Evolutionary conservation across 1,140 invertebrate species (phyloP), one percentile per base, ranked within the genome.

Genomic region (Gryllus bimaculatus): DNA sequence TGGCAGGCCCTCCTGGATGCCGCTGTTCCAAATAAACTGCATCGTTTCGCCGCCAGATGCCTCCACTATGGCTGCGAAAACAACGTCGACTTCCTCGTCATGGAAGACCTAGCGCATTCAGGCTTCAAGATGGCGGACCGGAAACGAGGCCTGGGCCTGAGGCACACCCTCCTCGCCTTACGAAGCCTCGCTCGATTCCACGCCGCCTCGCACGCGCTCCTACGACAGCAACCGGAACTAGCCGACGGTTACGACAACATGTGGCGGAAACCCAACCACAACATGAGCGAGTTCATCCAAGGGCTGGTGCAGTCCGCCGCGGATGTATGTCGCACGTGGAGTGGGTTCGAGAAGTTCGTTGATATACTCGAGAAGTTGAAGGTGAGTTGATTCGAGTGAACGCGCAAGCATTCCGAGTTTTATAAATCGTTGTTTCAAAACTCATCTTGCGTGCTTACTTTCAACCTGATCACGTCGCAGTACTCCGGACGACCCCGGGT

Each of bases 331-430:
- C 5, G 26, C 12, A n/a, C 76, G 21, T 80, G 79, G 79, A 18
- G 10, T 47, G 79, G 79, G 13, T 80, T 48, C 18, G 79, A 80
- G 21, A 18, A 74, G 7, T 73, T 26, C 47, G 73, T 39, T 18
- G 10, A 66, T 15, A 54, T 12, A 10, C 77, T 80, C 8, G 12
- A 48, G 3, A 39, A 39, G 5, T 5, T 39, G 26, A 39, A 39
- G 26, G 26, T 39, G 26, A 39, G 26, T 39, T 39, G 26, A 39
- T 39, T 1, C 26, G 5, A 2, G 26, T 5, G 1, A 2, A 39
- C 26, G 26, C 26, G 26, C 26, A 2, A 39, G 5, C 26, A n/a
- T n/a, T 39, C 26, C 26, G 26, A 39, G 5, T 39, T 39, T 39
- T 39, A 39, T 39, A 39, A 39, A 39, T 39, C 1, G 5, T 39